Evolutionary conservation across 2,797 vertebrate genomes (phyloP).

Genomic region (Vireo griseus): DNA sequence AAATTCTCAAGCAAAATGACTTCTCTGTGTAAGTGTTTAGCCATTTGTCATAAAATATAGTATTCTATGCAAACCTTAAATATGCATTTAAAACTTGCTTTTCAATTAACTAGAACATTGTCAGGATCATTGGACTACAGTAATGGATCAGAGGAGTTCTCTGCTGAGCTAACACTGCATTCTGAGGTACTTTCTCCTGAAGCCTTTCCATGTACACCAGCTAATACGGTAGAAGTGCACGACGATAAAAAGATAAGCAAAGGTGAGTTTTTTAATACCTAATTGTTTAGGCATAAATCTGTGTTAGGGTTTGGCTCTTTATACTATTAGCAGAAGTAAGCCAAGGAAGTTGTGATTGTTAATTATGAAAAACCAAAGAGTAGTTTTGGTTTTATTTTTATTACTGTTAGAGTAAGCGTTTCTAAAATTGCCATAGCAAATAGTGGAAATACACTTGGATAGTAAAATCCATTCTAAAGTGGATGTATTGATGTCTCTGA

Average conservation of each 20-base stretch:
- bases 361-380: background rate
- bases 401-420: background rate
- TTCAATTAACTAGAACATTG: slow-evolving; percentile 82
- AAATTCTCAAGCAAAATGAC: slow-evolving; percentile 90
- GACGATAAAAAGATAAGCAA: slow-evolving; percentile 79
- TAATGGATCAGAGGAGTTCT: slow-evolving; percentile 81
- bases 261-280: slow-evolving; percentile 64
- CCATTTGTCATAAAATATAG: background rate
- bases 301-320: background rate
- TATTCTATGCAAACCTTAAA: slow-evolving; percentile 30
- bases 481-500: background rate
- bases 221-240: slow-evolving; percentile 86
- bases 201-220: slow-evolving; percentile 76
- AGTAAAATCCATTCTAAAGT: background rate
- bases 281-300: background rate
- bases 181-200: slow-evolving; percentile 78
- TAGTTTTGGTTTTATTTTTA: background rate
- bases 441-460: background rate
- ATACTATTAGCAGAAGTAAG: background rate
- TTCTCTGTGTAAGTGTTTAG: slow-evolving; percentile 88
- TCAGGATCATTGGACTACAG: slow-evolving; percentile 75
- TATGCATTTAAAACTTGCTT: slow-evolving; percentile 60
- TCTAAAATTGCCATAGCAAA: background rate
- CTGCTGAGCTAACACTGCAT: slow-evolving; percentile 84
- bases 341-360: background rate